Conservation (phyloP, 2,888 invertebrate species). For the Callimorpha dominula region DNA sequence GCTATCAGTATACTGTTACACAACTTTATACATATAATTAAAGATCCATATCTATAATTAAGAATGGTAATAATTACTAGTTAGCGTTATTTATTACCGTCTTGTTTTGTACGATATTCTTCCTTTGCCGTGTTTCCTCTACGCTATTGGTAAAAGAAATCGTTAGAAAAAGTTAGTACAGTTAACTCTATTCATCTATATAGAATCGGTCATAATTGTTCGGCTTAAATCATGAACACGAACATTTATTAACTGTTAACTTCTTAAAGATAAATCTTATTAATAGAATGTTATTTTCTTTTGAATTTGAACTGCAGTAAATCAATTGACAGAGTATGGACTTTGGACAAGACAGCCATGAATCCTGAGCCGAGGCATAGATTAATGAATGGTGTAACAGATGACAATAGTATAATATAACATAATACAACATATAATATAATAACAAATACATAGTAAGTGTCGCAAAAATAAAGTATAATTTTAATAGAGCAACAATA, state of each 20-base stretch:
- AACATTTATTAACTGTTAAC: not conserved
- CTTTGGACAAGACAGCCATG: not conserved
- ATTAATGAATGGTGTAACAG: not conserved
- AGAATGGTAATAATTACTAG: conserved; percentile 24
- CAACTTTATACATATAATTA: conserved; percentile 16
- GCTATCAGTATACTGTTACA: not conserved
- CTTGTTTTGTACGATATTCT: not conserved
- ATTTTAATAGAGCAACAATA: not conserved
- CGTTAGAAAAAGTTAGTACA: not conserved
- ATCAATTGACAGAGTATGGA: not conserved
- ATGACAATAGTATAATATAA: no score
- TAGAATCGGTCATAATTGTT: not conserved
- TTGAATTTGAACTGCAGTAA: not conserved
- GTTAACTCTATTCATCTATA: not conserved
- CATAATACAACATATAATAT: no score
- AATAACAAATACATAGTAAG: not conserved
- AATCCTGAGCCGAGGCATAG: not conserved
- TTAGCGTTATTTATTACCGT: conserved; percentile 26
- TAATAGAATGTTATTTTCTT: not conserved
- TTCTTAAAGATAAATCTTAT: not conserved
- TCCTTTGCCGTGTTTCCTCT: not conserved
- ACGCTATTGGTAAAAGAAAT: not conserved
- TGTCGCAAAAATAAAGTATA: not conserved
- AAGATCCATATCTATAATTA: conserved; percentile 26
- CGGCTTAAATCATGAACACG: not conserved